Percentiles rank a stretch among this genome's conserved stretches.
phyloP scores from a whole-genome alignment of 2,113 vertebrate genomes.

The Aegithalos caudatus region DNA sequence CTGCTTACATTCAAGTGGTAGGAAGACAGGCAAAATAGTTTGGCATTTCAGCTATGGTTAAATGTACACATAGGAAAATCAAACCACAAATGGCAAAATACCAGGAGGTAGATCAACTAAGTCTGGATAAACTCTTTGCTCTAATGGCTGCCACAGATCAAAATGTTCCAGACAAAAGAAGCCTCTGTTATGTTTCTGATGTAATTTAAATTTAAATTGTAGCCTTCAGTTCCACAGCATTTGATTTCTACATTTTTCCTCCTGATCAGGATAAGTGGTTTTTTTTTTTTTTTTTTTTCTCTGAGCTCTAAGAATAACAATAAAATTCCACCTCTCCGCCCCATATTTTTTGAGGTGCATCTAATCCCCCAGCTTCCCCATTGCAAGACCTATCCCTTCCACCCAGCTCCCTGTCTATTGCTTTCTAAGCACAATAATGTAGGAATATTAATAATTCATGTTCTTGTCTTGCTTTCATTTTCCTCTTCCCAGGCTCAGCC shows the following conservation, averaged over 20 bases:
- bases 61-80: not conserved
- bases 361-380: not conserved
- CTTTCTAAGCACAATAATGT: conserved; percentile 15
- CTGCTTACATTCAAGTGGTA: not conserved
- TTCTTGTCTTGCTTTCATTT: conserved; percentile 29
- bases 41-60: not conserved
- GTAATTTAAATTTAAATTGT: not conserved
- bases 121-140: not conserved
- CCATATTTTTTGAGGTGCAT: not conserved
- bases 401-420: not conserved
- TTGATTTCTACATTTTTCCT: not conserved
- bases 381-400: not conserved
- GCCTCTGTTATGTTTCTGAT: not conserved
- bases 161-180: not conserved
- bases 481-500: not conserved
- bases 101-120: not conserved
- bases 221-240: not conserved
- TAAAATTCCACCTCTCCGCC: not conserved
- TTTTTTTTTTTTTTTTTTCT: not conserved
- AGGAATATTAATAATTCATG: conserved; percentile 43
- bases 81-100: not conserved
- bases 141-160: not conserved
- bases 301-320: not conserved
- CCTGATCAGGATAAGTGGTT: not conserved
- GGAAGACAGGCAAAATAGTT: not conserved